Evolutionary conservation across 2,113 vertebrate species (phyloP), one percentile per base, ranked within the genome.

Genomic region (Pardalotus punctatus): DNA sequence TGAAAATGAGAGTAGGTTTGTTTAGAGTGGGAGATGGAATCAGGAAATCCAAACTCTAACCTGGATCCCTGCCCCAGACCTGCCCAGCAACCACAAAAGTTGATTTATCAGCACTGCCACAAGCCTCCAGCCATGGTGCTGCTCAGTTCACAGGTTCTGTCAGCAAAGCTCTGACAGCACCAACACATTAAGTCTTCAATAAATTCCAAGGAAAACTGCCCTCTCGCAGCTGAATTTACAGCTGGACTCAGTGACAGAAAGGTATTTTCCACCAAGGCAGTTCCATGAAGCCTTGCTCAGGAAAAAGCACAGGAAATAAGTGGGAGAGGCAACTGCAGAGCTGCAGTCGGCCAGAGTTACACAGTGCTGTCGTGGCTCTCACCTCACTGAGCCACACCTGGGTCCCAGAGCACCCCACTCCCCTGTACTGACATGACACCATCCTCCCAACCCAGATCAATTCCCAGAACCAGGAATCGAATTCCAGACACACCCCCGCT

Each of bases 301-400:
- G 48, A 27, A 38, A 31, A 50, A 61, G 60, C 14, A 76, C 70
- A 64, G 78, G 86, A 58, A 72, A 66, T 51, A 29, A 84, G 16
- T 3, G 57, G 65, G 73, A 79, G 73, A 87, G 73, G 64, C 21
- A 35, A 38, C 0, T 2, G 28, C 62, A 47, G 53, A 64, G 85
- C 86, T 66, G 67, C 60, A 56, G 38, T 16, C 28, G n/a, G 58
- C 36, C 66, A 64, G 19, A 27, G 11, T 60, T 9, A 21, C 45
- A 11, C 36, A 6, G n/a, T 12, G 48, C 94, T 85, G 76, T 12
- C 60, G 40, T 38, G 86, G 93, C 91, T 96, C 96, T 94, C 96
- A 91, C 90, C 88, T 71, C 61, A 17, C 67, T 35, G 86, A 81
- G 36, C 76, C 91, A 78, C 69, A 20, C 31, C 94, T 81, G 94